Evolutionary conservation across 2,797 vertebrate species (phyloP).

Genomic region (Hybognathus amarus): DNA sequence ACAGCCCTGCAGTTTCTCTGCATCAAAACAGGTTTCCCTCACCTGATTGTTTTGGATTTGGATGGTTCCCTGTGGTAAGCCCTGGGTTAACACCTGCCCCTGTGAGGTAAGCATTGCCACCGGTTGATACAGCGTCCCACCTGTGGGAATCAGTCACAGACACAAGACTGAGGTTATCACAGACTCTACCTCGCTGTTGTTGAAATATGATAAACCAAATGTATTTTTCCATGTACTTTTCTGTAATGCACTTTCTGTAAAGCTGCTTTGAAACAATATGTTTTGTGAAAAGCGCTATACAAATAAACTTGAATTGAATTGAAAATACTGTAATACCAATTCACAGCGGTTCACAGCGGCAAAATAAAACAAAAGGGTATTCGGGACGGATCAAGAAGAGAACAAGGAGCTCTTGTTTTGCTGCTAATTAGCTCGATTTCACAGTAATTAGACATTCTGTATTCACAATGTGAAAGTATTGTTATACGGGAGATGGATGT

Average conservation of each 20-base stretch:
- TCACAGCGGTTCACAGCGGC: background rate
- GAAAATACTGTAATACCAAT: conserved; percentile 33
- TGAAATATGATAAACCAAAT: too few species aligned
- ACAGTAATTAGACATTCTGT: conserved; percentile 29
- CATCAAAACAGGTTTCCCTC: conserved; percentile 59
- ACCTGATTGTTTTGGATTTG: conserved; percentile 98
- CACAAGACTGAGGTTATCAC: conserved; percentile 54
- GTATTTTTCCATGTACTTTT: too few species aligned
- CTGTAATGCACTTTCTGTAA: too few species aligned
- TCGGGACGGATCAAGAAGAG: conserved; percentile 1
- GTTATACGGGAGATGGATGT: conserved; percentile 15
- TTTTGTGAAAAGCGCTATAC: too few species aligned
- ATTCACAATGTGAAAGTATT: conserved; percentile 5
- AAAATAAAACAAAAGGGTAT: conserved; percentile 33
- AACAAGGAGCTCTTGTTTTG: conserved; percentile 38
- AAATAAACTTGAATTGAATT: too few species aligned
- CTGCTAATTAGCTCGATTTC: conserved; percentile 25
- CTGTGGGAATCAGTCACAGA: conserved; percentile 77
- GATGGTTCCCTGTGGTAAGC: conserved; percentile 92
- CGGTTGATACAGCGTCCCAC: conserved; percentile 97
- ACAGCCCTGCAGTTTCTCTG: background rate
- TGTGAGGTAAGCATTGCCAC: conserved; percentile 99
- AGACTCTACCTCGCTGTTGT: conserved; percentile 18
- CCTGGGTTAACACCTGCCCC: conserved; percentile 96
- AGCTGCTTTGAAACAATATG: too few species aligned